A percentile compares a stretch with the other conserved stretches of the same genome.
Conservation (phyloP, 2,888 invertebrate genomes). For the Luffia ferchaultella region DNA sequence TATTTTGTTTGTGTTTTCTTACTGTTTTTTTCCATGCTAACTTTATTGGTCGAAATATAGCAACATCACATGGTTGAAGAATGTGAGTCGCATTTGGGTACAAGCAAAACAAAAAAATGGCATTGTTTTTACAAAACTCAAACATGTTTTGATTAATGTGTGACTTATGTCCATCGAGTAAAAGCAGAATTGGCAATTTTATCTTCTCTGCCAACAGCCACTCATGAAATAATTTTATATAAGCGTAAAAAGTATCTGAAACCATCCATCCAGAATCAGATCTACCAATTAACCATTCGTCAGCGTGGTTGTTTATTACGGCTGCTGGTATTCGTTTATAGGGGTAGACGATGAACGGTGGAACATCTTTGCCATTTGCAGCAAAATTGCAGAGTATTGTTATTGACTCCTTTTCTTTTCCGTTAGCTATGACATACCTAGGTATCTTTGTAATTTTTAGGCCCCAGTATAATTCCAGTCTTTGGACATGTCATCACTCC, state of each 20-base stretch:
- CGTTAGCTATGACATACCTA: not conserved
- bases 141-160: conserved; percentile 9
- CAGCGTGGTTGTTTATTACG: conserved; percentile 9
- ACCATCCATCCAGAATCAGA: conserved; percentile 14
- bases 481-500: conserved; percentile 12
- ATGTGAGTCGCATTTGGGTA: conserved; percentile 13
- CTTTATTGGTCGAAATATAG: conserved; percentile 11
- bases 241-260: conserved; percentile 11
- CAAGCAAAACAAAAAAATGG: conserved; percentile 11
- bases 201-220: conserved; percentile 10
- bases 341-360: conserved; percentile 14
- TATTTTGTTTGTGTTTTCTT: not conserved
- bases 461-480: conserved; percentile 22
- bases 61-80: conserved; percentile 13
- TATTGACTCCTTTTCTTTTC: conserved; percentile 15
- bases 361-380: conserved; percentile 12
- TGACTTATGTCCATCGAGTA: conserved; percentile 13
- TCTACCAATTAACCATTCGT: conserved; percentile 10
- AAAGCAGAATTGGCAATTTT: conserved; percentile 10
- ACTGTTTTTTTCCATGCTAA: not conserved
- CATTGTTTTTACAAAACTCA: conserved; percentile 8
- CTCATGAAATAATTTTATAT: conserved; percentile 8
- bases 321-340: conserved; percentile 5
- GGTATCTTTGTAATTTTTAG: conserved; percentile 18
- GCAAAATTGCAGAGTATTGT: conserved; percentile 17